Base-by-base conservation (phyloP, 2,888 invertebrate genomes). In the Melikaiella ostensackeni region DNA sequence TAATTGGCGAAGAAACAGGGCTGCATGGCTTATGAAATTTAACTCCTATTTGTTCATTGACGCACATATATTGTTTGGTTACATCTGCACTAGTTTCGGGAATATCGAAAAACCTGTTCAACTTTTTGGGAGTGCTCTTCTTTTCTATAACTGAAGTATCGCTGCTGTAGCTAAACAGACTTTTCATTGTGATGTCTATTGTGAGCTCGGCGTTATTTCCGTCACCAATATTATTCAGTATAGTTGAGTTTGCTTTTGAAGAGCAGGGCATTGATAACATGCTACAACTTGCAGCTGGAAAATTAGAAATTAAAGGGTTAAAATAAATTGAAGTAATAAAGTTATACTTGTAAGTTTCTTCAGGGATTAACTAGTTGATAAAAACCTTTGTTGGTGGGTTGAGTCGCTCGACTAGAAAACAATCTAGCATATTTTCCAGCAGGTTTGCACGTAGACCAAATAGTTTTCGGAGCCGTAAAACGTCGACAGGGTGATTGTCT, bases 401-500 rank as follows among this genome's bases (percentile, higher is more conserved):
- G 16, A 57, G 70, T 63, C 76, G 66, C 74, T 6, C 66, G 76
- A 13, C 75, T 77, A 3, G 85, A 84, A 84, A 90, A 90, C 73
- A 90, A 77, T 75, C 88, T 81, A 1, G 88, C 87, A 79, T 89
- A 90, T 79, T 88, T 89, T 74, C 82, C 85, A 5, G 77, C 78
- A 73, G 83, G 81, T 81, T 80, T 85, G 8, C 63, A 79, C 27
- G 77, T 70, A 0, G 66, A 78, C 19, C 78, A 75, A 11, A 77
- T 76, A n/a, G 74, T 79, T 57, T 78, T 82, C n/a, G 79, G 77
- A 3, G 78, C 75, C 19, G 78, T 9, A 24, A 80, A 74, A 61
- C 75, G 74, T 13, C 75, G 62, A 21, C 55, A 73, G 35, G 75
- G 74, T 2, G 38, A 74, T 30, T 73, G 75, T 46, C 78, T 84